These are phyloP conservation scores for Anthoscopus minutus DNA, from an alignment of 2,113 vertebrate genomes.

Conservation along the genomic window DNA sequence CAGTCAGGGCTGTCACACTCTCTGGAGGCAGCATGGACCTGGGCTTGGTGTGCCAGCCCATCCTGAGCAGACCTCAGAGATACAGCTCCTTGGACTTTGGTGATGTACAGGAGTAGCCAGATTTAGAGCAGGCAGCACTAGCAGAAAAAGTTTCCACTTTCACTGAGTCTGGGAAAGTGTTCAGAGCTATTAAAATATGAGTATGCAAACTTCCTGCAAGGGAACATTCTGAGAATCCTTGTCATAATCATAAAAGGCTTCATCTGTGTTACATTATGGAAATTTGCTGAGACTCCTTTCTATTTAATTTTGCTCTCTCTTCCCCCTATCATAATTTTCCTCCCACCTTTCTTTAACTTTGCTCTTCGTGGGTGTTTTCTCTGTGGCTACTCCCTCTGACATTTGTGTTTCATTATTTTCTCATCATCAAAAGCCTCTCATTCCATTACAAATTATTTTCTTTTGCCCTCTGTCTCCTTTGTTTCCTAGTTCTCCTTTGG, in stretches of 20 bases:
- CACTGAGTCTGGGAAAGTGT: background rate
- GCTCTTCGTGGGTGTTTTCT: background rate
- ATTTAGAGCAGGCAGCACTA: background rate
- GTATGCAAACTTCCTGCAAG: background rate
- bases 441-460: background rate
- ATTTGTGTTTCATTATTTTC: background rate
- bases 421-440: background rate
- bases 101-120: background rate
- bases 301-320: background rate
- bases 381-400: background rate
- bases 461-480: background rate
- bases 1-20: background rate
- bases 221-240: background rate
- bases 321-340: background rate
- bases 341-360: background rate
- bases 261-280: conserved; percentile 20
- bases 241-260: conserved; percentile 1
- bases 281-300: conserved; percentile 19
- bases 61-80: background rate
- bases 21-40: background rate
- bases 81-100: background rate
- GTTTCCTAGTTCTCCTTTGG: background rate
- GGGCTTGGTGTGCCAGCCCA: background rate
- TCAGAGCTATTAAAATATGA: background rate
- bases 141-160: background rate